Evolutionary conservation across 1,140 invertebrate genomes (phyloP).

Genomic region (Ostrea edulis): DNA sequence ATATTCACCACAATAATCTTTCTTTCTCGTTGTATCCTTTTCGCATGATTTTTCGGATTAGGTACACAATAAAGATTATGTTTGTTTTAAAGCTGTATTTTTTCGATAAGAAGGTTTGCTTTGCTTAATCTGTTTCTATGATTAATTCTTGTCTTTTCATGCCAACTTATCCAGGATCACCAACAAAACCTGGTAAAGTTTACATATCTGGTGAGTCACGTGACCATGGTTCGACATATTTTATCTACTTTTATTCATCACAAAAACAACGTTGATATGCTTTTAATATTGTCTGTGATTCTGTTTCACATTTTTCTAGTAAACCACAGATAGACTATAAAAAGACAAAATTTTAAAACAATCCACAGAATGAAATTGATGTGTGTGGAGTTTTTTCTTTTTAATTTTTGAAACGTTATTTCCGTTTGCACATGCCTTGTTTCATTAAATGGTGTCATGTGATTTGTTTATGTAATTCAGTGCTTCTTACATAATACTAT

Average conservation of each 20-base stretch:
- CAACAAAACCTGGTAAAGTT: slow-evolving; percentile 37
- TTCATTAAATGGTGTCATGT: background rate
- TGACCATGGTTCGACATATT: slow-evolving; percentile 11
- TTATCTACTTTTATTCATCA: slow-evolving; percentile 7
- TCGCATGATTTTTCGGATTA: background rate
- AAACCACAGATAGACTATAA: too few relatives aligned
- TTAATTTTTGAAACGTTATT: background rate
- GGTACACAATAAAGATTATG: background rate
- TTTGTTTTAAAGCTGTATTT: background rate
- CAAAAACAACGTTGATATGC: slow-evolving; percentile 30
- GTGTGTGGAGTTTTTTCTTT: background rate
- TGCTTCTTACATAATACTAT: background rate
- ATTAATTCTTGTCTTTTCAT: slow-evolving; percentile 29
- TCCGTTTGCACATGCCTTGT: background rate
- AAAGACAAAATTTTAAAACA: background rate
- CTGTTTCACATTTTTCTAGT: slow-evolving; percentile 10
- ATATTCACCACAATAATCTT: background rate
- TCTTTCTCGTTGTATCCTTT: background rate
- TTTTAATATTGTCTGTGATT: slow-evolving; percentile 18
- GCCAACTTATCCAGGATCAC: slow-evolving; percentile 40
- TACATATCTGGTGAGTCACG: slow-evolving; percentile 44
- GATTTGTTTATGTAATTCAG: background rate
- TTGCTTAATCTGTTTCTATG: background rate
- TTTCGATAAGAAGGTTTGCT: background rate
- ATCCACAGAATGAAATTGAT: slow-evolving; percentile 6